Conservation (phyloP, 2,113 vertebrate species). For the cat (Felis catus) region F.catus_Fca126_mat1.0 CM031425.1:27401501-27402000, state of each 20-base stretch:
- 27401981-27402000: neutral
- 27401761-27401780: neutral
- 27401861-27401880: neutral
- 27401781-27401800: neutral
- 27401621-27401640: too few species aligned
- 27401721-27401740: neutral
- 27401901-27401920: neutral
- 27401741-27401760: neutral
- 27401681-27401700: neutral
- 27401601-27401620: too few species aligned
- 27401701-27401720: neutral
- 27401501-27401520: too few species aligned
- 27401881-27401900: neutral
- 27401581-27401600: too few species aligned
- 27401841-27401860: neutral
- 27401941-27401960: neutral
- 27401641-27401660: too few species aligned
- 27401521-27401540: too few species aligned
- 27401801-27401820: neutral
- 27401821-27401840: neutral
- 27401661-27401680: too few species aligned
- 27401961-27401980: neutral
- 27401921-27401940: neutral
- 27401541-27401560: too few species aligned
- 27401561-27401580: too few species aligned